Conservation (phyloP, 2,888 invertebrate genomes). For the Eupithecia subumbrata region DNA sequence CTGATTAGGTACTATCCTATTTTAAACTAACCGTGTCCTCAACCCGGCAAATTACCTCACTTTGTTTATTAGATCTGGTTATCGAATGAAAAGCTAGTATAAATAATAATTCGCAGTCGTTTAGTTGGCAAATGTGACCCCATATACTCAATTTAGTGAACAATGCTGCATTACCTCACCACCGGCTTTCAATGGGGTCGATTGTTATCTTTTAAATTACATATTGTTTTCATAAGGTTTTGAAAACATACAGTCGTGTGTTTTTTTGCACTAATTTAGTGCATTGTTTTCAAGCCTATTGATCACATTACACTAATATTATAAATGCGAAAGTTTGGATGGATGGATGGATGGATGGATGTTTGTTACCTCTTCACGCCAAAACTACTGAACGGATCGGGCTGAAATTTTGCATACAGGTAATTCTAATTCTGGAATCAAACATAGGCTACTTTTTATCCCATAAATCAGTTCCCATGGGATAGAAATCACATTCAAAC, state of each 20-base stretch:
- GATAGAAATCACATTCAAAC: no score
- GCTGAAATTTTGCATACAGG: no score
- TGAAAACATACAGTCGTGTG: background rate
- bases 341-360: no score
- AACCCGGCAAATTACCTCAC: background rate
- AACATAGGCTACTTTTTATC: no score
- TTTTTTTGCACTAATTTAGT: background rate
- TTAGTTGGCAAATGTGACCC: background rate
- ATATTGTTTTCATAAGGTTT: background rate
- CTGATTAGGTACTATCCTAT: no score
- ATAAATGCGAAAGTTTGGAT: no score
- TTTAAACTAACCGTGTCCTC: background rate
- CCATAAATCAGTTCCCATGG: no score
- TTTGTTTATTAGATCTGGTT: background rate
- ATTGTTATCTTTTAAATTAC: background rate
- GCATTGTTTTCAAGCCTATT: background rate
- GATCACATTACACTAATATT: no score
- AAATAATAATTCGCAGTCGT: background rate
- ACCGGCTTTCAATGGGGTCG: background rate
- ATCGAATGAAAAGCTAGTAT: background rate
- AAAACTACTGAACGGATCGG: no score
- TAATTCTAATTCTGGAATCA: no score
- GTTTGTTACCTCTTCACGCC: no score
- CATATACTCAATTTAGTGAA: background rate
- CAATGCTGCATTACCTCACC: constrained; percentile 1